Conservation (phyloP, 2,797 vertebrate species). For the Petrocephalus sullivani region DNA sequence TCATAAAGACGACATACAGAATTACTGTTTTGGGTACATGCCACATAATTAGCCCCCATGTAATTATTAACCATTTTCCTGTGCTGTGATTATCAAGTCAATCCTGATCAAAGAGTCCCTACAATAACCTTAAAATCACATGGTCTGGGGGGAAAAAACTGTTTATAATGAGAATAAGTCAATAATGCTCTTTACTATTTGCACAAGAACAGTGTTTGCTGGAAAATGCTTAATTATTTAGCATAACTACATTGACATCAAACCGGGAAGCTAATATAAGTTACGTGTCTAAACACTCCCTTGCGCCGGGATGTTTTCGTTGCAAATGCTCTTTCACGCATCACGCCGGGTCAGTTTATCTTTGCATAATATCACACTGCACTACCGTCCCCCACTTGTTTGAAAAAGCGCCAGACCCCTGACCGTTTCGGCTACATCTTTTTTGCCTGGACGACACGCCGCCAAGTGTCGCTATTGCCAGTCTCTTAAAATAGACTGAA, state of each 20-base stretch:
- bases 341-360: not conserved
- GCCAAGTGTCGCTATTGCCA: not conserved
- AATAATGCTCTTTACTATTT: not conserved
- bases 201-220: not conserved
- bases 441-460: not conserved
- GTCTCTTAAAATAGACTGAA: not conserved
- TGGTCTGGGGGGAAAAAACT: not conserved
- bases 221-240: not conserved
- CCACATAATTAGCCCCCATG: not conserved
- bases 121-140: not conserved
- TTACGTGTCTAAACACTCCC: not conserved
- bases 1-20: not conserved
- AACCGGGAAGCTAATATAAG: not conserved
- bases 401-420: not conserved
- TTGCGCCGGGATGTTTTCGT: not conserved
- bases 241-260: not conserved
- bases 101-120: not conserved
- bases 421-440: not conserved
- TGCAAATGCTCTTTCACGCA: no score
- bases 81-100: not conserved
- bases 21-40: not conserved
- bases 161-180: not conserved
- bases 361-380: not conserved
- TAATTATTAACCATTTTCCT: constrained; percentile 1
- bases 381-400: not conserved